A percentile compares a stretch with the other conserved stretches of the same genome.
phyloP scores from a whole-genome alignment of 2,113 vertebrate genomes.

The Sinocyclocheilus rhinocerous region DNA sequence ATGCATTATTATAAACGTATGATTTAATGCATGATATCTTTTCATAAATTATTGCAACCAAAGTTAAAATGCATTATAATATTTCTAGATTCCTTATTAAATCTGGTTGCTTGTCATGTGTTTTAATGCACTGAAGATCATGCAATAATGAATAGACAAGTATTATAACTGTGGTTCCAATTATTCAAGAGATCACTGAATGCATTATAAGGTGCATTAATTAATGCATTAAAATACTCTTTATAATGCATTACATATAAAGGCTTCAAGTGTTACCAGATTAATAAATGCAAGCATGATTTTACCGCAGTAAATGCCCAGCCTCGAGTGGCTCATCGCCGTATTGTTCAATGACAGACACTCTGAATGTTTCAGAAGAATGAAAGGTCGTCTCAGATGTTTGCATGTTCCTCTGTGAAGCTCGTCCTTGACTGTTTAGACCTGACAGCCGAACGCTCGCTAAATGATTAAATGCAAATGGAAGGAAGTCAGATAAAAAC shows the following conservation, averaged over 20 bases:
- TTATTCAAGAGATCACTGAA: not conserved
- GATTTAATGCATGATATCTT: not conserved
- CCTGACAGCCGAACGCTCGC: slow-evolving; percentile 11
- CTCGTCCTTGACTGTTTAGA: slow-evolving; percentile 6
- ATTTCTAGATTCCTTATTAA: too few species aligned
- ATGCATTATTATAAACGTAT: too few species aligned
- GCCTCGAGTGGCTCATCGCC: not conserved
- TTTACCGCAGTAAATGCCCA: too few species aligned
- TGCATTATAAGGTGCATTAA: too few species aligned
- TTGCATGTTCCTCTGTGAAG: not conserved
- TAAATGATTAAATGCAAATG: slow-evolving; percentile 20
- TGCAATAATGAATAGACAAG: too few species aligned
- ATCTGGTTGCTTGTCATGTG: not conserved
- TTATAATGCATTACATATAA: not conserved
- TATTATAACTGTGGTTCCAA: too few species aligned
- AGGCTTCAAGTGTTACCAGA: not conserved
- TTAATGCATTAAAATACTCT: not conserved
- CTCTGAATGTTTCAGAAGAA: not conserved
- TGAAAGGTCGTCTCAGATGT: not conserved
- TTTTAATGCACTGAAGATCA: not conserved
- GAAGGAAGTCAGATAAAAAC: slow-evolving; percentile 14
- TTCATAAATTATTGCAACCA: not conserved
- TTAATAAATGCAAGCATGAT: not conserved
- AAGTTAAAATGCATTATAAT: not conserved
- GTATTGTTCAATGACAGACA: not conserved